phyloP scores from a whole-genome alignment of 2,888 invertebrate genomes.

The Tenodera sinensis region DNA sequence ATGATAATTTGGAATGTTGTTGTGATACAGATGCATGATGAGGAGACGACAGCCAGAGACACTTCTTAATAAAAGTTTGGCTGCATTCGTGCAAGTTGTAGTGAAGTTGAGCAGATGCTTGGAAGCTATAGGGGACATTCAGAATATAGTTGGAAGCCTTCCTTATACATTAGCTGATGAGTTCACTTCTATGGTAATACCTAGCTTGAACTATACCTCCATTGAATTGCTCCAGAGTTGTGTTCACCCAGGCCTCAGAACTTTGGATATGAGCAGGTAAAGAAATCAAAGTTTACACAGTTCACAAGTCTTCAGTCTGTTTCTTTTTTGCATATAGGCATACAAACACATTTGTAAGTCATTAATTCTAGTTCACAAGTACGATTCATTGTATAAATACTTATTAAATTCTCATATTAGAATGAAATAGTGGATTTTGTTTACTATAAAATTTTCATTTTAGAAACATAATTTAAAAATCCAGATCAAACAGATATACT shows the following conservation, averaged over 20 bases:
- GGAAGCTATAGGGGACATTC: neutral
- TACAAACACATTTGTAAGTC: too few species aligned
- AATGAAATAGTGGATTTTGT: too few species aligned
- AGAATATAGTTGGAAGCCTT: neutral
- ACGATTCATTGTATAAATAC: too few species aligned
- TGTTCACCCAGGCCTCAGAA: neutral
- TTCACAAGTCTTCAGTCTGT: too few species aligned
- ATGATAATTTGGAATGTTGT: neutral
- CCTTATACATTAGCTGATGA: neutral
- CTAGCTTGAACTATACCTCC: neutral
- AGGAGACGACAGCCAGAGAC: neutral
- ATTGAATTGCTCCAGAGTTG: neutral
- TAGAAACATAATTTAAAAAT: too few species aligned
- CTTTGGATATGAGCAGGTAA: neutral
- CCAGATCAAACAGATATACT: too few species aligned
- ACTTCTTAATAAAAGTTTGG: neutral
- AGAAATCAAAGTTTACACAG: too few species aligned
- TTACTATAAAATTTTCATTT: too few species aligned
- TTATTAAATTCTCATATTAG: too few species aligned
- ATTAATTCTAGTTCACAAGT: too few species aligned
- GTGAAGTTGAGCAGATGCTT: neutral
- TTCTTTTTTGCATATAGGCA: too few species aligned
- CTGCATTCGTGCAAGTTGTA: neutral
- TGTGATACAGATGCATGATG: neutral
- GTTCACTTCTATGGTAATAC: neutral